These are phyloP conservation scores for Dynastes hyllus DNA, from an alignment of 2,888 invertebrate species.

Conservation along the genomic window DNA sequence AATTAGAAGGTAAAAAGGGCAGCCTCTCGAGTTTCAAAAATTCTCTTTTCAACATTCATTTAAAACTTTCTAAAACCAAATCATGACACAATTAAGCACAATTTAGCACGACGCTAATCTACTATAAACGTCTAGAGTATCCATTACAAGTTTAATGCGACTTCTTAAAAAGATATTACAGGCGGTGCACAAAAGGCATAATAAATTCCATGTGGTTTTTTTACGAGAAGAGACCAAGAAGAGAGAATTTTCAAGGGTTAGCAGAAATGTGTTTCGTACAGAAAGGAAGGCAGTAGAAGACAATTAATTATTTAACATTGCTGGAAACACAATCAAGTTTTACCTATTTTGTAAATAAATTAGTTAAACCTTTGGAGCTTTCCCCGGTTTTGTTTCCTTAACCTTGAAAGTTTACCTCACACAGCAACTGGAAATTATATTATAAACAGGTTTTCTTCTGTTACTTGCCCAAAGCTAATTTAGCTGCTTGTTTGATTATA, in stretches of 20 bases:
- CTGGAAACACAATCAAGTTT: conserved; percentile 10
- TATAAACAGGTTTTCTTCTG: not conserved
- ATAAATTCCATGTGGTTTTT: too few species aligned
- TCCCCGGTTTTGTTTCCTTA: conserved; percentile 5
- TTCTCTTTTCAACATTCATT: too few species aligned
- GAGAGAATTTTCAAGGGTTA: not conserved
- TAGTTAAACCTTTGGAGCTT: conserved; percentile 10
- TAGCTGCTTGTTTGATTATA: not conserved
- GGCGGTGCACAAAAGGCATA: not conserved
- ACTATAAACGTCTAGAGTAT: not conserved
- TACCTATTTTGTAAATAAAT: conserved; percentile 31
- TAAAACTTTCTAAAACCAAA: too few species aligned
- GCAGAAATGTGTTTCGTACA: conserved; percentile 10
- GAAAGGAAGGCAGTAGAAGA: not conserved
- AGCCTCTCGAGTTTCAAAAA: too few species aligned
- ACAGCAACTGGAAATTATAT: not conserved
- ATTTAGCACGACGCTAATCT: too few species aligned
- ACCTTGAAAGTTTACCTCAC: not conserved
- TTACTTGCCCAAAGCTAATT: not conserved
- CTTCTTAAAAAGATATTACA: not conserved
- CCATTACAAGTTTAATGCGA: not conserved
- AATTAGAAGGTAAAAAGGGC: too few species aligned
- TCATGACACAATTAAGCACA: too few species aligned
- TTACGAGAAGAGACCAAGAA: conserved; percentile 12
- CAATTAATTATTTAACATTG: conserved; percentile 24